These are phyloP conservation scores for Philopedon plagiatum DNA, from an alignment of 2,888 invertebrate species.

Conservation along the genomic window DNA sequence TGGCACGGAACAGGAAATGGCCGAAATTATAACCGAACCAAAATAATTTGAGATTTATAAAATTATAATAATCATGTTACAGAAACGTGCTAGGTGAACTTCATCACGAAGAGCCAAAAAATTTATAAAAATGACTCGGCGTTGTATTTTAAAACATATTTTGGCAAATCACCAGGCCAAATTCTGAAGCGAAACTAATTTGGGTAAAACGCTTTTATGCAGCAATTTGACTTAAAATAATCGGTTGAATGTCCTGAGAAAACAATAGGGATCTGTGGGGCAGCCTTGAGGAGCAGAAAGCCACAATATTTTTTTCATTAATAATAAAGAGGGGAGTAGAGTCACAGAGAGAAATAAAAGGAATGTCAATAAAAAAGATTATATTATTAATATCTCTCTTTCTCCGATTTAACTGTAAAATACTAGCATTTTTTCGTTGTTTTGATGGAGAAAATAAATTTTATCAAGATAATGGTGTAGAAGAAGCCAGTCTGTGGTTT, in stretches of 20 bases:
- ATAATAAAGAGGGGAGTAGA: no score
- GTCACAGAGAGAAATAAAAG: no score
- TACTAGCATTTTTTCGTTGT: no score
- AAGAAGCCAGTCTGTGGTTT: no score
- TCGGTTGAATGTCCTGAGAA: neutral
- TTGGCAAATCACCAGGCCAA: conserved; percentile 8
- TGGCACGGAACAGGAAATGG: neutral
- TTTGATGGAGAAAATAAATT: no score
- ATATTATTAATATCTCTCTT: no score
- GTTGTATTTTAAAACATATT: conserved; percentile 6
- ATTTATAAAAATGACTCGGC: neutral
- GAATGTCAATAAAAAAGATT: no score
- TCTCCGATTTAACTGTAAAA: no score
- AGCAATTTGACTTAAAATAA: neutral
- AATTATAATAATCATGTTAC: neutral
- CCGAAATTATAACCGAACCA: neutral
- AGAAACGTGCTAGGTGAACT: neutral
- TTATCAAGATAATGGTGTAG: no score
- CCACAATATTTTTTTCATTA: no score
- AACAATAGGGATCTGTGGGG: neutral
- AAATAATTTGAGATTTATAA: neutral
- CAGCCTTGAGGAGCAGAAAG: neutral
- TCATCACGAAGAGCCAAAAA: neutral
- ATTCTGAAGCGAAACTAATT: neutral
- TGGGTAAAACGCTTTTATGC: neutral